These are phyloP conservation scores for Shargacucullia verbasci DNA, from an alignment of 2,888 invertebrate genomes.

Conservation along the genomic window DNA sequence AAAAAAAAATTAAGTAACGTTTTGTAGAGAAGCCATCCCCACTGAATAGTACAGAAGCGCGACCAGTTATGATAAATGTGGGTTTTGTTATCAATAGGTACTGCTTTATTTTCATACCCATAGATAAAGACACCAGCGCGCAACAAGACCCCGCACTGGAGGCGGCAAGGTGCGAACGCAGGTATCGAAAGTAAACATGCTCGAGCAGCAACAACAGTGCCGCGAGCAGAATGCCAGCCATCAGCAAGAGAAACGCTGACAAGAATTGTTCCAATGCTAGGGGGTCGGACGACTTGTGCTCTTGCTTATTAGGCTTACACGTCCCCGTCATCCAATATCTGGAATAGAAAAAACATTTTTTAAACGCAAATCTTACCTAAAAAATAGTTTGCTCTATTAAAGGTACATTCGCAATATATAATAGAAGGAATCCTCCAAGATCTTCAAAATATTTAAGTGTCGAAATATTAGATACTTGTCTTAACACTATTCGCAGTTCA, in stretches of 20 bases:
- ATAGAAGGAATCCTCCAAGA: too few relatives aligned
- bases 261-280: conserved; percentile 98
- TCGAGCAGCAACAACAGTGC: conserved; percentile 96
- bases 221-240: conserved; percentile 97
- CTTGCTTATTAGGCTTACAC: conserved; percentile 97
- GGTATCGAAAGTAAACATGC: conserved; percentile 98
- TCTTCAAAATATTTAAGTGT: too few relatives aligned
- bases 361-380: not conserved
- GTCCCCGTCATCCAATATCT: conserved; percentile 99
- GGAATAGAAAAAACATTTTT: conserved; percentile 8
- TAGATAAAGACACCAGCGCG: conserved; percentile 96
- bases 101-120: conserved; percentile 90
- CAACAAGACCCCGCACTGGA: conserved; percentile 97
- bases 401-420: too few relatives aligned
- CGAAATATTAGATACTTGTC: too few relatives aligned
- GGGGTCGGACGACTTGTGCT: conserved; percentile 97
- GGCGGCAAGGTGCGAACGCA: conserved; percentile 95
- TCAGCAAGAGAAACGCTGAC: conserved; percentile 98
- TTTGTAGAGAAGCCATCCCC: too few relatives aligned
- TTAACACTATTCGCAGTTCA: too few relatives aligned
- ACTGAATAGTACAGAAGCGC: too few relatives aligned
- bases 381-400: too few relatives aligned
- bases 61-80: too few relatives aligned
- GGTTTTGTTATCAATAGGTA: not conserved
- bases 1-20: too few relatives aligned